These are phyloP conservation scores for Oscheius onirici DNA, from an alignment of 2,888 invertebrate genomes.

Conservation along the genomic window DNA sequence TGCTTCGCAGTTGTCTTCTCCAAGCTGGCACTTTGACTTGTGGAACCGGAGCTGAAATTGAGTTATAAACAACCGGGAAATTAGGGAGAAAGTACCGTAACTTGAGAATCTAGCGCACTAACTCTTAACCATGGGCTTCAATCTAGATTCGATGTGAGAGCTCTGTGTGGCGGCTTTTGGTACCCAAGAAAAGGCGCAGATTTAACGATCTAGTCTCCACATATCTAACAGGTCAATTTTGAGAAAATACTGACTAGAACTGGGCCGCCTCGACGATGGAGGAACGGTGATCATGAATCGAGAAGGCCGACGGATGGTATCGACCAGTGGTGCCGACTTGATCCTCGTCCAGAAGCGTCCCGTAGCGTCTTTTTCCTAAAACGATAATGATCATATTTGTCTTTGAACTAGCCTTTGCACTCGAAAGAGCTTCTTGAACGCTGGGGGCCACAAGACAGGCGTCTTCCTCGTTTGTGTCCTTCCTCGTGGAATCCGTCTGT, in stretches of 20 bases:
- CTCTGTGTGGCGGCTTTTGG: no score
- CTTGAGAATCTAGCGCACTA: no score
- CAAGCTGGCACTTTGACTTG: slow-evolving; percentile 45
- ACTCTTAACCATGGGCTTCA: no score
- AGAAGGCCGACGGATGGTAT: background rate
- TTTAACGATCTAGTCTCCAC: no score
- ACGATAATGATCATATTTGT: background rate
- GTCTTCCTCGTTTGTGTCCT: slow-evolving; percentile 9
- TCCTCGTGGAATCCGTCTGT: slow-evolving; percentile 3
- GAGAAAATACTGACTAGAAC: slow-evolving; percentile 4
- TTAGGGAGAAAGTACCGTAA: no score
- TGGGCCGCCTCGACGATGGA: background rate
- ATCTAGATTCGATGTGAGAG: no score
- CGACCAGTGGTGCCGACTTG: slow-evolving; percentile 10
- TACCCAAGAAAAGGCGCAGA: no score
- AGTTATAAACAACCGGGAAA: no score
- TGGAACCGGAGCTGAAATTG: background rate
- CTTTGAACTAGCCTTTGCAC: background rate
- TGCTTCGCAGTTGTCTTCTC: slow-evolving; percentile 63
- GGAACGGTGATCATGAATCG: slow-evolving; percentile 14
- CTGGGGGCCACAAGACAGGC: background rate
- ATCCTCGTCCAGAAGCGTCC: slow-evolving; percentile 12
- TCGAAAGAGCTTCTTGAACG: slow-evolving; percentile 7
- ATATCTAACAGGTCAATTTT: no score
- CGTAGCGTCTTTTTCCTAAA: background rate